Evolutionary conservation across 1,140 invertebrate genomes (phyloP).

Genomic region (Brachionus sp.): DNA sequence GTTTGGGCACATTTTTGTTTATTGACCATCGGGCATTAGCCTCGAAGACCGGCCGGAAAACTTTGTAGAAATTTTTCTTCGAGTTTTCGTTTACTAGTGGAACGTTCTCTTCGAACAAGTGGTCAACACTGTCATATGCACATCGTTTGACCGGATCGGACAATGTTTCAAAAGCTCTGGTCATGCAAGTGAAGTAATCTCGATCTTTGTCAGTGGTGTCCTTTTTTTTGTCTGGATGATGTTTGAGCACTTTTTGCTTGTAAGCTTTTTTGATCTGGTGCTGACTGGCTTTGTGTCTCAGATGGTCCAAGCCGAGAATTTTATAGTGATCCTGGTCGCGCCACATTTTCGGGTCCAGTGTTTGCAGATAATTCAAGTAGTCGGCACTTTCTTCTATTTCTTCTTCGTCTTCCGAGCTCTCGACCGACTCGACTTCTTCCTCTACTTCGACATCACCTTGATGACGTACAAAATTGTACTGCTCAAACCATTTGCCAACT

Average conservation of each 20-base stretch:
- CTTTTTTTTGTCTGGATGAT: slow-evolving; percentile 94
- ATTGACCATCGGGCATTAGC: slow-evolving; percentile 85
- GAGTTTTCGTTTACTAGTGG: slow-evolving; percentile 70
- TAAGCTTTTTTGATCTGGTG: slow-evolving; percentile 89
- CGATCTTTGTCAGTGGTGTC: slow-evolving; percentile 66
- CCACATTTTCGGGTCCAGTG: slow-evolving; percentile 37
- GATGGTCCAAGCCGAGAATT: slow-evolving; percentile 78
- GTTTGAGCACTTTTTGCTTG: slow-evolving; percentile 80
- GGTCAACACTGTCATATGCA: slow-evolving; percentile 93
- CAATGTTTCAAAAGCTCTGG: slow-evolving; percentile 80
- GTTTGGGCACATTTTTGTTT: slow-evolving; percentile 75
- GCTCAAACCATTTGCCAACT: slow-evolving; percentile 39
- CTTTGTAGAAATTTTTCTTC: slow-evolving; percentile 77
- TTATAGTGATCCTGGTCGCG: slow-evolving; percentile 89
- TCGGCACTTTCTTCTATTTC: slow-evolving; percentile 26
- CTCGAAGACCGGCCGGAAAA: slow-evolving; percentile 77
- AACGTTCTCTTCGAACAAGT: slow-evolving; percentile 81
- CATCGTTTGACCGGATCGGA: slow-evolving; percentile 75
- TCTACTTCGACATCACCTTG: slow-evolving; percentile 4
- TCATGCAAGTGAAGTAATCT: slow-evolving; percentile 98
- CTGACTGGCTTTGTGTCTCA: slow-evolving; percentile 76
- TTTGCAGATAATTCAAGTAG: slow-evolving; percentile 26
- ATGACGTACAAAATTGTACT: slow-evolving; percentile 5
- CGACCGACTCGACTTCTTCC: not conserved
- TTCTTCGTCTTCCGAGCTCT: slow-evolving; percentile 12